Evolutionary conservation across 2,113 vertebrate species (phyloP).

Genomic region (Pica pica): DNA sequence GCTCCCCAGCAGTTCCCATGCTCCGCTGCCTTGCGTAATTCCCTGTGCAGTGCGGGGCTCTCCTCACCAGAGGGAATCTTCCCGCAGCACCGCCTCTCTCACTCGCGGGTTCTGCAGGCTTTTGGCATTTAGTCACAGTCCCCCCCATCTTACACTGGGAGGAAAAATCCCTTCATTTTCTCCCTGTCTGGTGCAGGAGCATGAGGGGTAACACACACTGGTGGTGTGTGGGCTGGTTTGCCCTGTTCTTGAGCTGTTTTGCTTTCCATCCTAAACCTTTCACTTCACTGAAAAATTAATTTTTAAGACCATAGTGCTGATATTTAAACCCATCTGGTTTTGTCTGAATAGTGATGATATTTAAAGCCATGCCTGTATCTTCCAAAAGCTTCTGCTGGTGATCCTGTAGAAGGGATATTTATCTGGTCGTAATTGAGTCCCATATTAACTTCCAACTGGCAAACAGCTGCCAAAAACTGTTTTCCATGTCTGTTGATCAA

Average conservation of each 20-base stretch:
- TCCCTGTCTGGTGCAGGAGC: not conserved
- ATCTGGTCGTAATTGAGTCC: not conserved
- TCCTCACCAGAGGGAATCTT: not conserved
- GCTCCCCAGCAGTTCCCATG: not conserved
- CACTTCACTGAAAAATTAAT: not conserved
- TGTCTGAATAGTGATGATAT: not conserved
- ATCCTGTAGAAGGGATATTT: not conserved
- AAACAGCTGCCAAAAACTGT: slow-evolving; percentile 3
- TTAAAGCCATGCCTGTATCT: not conserved
- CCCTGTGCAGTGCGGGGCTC: not conserved
- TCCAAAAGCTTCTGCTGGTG: not conserved
- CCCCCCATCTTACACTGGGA: not conserved
- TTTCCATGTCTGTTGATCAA: not conserved
- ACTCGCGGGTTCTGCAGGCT: rapidly evolving
- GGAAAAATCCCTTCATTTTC: not conserved
- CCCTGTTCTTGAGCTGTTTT: not conserved
- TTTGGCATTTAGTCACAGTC: not conserved
- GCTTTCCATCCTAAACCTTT: not conserved
- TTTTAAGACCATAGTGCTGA: not conserved
- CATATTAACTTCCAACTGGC: not conserved
- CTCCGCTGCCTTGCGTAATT: rapidly evolving
- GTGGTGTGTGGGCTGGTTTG: not conserved
- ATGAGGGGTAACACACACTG: rapidly evolving
- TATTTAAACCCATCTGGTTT: not conserved
- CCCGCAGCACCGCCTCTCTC: not conserved